These are phyloP conservation scores for Suillia variegata DNA, from an alignment of 2,888 invertebrate species.

Conservation along the genomic window DNA sequence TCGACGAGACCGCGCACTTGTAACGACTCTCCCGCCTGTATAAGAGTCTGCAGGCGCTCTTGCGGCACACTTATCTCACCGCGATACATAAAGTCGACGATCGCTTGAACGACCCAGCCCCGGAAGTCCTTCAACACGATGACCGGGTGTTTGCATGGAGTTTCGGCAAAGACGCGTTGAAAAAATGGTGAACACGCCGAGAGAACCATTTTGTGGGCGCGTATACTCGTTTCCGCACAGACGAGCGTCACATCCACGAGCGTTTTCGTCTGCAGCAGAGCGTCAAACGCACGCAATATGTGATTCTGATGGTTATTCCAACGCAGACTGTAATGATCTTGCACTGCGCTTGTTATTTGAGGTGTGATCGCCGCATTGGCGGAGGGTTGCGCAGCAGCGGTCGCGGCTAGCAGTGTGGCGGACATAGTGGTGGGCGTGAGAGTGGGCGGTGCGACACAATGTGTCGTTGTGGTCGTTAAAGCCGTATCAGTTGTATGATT, in stretches of 20 bases:
- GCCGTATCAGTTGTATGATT: neutral
- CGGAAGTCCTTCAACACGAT: slow-evolving; percentile 89
- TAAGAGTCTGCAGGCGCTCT: slow-evolving; percentile 80
- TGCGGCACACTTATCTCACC: slow-evolving; percentile 89
- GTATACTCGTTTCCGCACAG: slow-evolving; percentile 82
- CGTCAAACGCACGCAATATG: slow-evolving; percentile 85
- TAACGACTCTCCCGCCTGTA: slow-evolving; percentile 85
- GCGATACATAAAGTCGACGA: slow-evolving; percentile 92
- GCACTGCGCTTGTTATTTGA: slow-evolving; percentile 60
- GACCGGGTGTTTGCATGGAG: slow-evolving; percentile 92
- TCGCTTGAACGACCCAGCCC: slow-evolving; percentile 86
- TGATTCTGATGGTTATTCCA: slow-evolving; percentile 95
- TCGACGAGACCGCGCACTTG: slow-evolving; percentile 82
- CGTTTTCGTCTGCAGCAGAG: slow-evolving; percentile 83
- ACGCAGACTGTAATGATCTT: slow-evolving; percentile 88
- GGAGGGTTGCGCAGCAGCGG: slow-evolving; percentile 4
- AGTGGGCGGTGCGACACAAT: slow-evolving; percentile 17
- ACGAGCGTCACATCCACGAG: slow-evolving; percentile 90
- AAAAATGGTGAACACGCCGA: slow-evolving; percentile 90
- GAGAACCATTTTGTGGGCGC: slow-evolving; percentile 89
- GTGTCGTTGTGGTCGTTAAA: slow-evolving; percentile 8
- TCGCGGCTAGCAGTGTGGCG: slow-evolving; percentile 30
- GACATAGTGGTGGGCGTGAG: slow-evolving; percentile 6
- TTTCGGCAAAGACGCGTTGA: slow-evolving; percentile 85
- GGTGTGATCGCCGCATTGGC: slow-evolving; percentile 14